Conservation (phyloP, 1,140 invertebrate species). For the Holcopasites calliopsidis region DNA sequence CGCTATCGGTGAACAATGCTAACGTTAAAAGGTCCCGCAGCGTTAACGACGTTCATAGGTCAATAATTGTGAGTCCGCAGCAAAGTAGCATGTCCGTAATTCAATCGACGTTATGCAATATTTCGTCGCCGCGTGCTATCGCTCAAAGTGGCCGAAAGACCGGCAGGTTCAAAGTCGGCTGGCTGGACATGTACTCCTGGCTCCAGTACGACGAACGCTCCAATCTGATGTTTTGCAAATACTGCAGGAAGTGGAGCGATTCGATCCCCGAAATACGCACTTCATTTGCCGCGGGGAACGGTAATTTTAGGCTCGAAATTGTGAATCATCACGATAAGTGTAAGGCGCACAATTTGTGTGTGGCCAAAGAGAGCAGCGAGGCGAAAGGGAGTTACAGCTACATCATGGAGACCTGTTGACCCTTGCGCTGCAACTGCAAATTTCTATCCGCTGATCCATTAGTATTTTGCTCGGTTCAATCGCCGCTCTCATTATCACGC, state of each 20-base stretch:
- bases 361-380: conserved; percentile 77
- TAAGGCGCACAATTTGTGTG: conserved; percentile 86
- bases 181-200: conserved; percentile 85
- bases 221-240: conserved; percentile 87
- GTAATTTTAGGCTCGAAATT: conserved; percentile 87
- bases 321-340: conserved; percentile 88
- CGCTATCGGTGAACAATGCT: conserved; percentile 13
- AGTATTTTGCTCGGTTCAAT: conserved; percentile 16
- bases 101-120: conserved; percentile 67
- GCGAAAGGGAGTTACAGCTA: conserved; percentile 35
- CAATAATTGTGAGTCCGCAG: conserved; percentile 51
- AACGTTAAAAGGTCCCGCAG: conserved; percentile 25
- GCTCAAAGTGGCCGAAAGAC: conserved; percentile 79
- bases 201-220: conserved; percentile 84
- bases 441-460: neutral
- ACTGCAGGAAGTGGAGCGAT: conserved; percentile 86
- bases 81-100: conserved; percentile 79
- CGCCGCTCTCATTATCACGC: too few species aligned
- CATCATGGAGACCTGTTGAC: conserved; percentile 38
- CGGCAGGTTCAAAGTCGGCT: conserved; percentile 83
- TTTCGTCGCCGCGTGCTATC: conserved; percentile 47
- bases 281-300: conserved; percentile 87
- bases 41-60: conserved; percentile 30
- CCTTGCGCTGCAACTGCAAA: neutral
- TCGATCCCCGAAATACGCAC: conserved; percentile 85